Conservation (phyloP, 2,797 vertebrate species). For the Peromyscus aztecus region DNA sequence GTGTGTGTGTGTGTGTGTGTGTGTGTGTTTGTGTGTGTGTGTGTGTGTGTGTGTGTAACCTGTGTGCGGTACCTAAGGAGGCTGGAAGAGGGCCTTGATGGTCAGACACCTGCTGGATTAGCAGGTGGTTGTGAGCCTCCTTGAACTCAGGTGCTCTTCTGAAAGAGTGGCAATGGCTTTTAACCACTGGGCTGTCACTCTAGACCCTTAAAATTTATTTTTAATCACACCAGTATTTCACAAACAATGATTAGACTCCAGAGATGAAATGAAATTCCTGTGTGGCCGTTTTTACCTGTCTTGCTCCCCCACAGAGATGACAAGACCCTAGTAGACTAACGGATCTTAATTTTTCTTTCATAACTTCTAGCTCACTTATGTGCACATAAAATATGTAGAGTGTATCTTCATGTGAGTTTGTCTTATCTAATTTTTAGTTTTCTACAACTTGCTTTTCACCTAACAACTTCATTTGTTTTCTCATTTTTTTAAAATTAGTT, state of each 20-base stretch:
- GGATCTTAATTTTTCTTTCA: background rate
- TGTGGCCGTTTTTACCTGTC: background rate
- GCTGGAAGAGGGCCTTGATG: background rate
- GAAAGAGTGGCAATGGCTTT: background rate
- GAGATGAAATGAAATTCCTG: background rate
- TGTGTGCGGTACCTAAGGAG: background rate
- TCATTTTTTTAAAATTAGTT: background rate
- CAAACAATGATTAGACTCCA: background rate
- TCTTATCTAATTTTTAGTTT: background rate
- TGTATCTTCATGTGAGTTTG: background rate
- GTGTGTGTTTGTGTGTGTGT: no score
- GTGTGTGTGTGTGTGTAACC: background rate
- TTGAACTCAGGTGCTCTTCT: background rate
- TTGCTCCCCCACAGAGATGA: background rate
- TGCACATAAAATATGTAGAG: background rate
- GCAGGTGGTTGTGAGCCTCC: background rate
- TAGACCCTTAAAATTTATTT: background rate
- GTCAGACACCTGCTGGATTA: background rate
- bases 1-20: no score
- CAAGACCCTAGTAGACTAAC: background rate
- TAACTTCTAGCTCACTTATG: background rate
- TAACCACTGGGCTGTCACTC: background rate
- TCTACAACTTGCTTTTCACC: background rate
- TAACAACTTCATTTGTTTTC: background rate
- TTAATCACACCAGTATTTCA: background rate